phyloP scores from a whole-genome alignment of 2,113 vertebrate species.

The rat (Rattus norvegicus) region GRCr8 NC_086021.1:83430501-83431000 shows the following conservation, averaged over 20 bases:
- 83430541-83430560: not conserved
- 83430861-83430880: not conserved
- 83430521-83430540: not conserved
- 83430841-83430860: not conserved
- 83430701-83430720: not conserved
- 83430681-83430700: not conserved
- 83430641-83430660: not conserved
- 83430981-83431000: conserved; percentile 16
- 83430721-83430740: not conserved
- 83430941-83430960: not conserved
- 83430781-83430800: not conserved
- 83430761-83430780: not conserved
- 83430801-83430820: not conserved
- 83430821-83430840: not conserved
- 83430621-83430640: not conserved
- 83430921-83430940: not conserved
- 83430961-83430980: not conserved
- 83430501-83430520: too few species aligned
- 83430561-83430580: not conserved
- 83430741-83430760: not conserved
- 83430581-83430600: not conserved
- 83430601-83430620: not conserved
- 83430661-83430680: not conserved
- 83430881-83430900: conserved; percentile 14
- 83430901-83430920: not conserved